Conservation (phyloP, 2,888 invertebrate genomes). For the Agrochola circellaris region DNA sequence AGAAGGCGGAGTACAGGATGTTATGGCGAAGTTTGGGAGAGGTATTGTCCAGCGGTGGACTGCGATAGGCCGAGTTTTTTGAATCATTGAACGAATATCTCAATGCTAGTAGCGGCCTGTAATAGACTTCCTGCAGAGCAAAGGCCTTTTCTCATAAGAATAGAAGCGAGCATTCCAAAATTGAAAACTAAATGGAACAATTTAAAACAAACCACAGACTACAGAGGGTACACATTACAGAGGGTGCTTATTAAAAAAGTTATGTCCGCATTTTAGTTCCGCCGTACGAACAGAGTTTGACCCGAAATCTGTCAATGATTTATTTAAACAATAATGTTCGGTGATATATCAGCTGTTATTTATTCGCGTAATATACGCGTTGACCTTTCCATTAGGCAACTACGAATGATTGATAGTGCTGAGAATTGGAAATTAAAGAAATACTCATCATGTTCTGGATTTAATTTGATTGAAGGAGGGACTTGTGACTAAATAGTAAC, state of each 20-base stretch:
- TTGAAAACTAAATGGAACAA: neutral
- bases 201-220: slow-evolving; percentile 1
- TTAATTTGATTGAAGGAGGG: slow-evolving; percentile 7
- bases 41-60: no score
- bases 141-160: neutral
- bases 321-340: slow-evolving; percentile 54
- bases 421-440: slow-evolving; percentile 34
- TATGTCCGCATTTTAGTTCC: slow-evolving; percentile 22
- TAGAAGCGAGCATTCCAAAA: neutral
- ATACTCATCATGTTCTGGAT: neutral
- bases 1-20: no score
- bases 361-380: slow-evolving; percentile 52
- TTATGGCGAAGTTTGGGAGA: no score
- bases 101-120: neutral
- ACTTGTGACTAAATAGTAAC: neutral
- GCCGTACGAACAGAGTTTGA: slow-evolving; percentile 11
- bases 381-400: slow-evolving; percentile 38
- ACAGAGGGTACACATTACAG: neutral
- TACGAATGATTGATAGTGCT: slow-evolving; percentile 52
- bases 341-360: slow-evolving; percentile 44
- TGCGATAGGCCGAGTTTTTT: no score
- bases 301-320: slow-evolving; percentile 47
- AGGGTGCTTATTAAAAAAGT: slow-evolving; percentile 22
- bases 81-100: neutral
- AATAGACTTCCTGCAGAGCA: neutral